Evolutionary conservation across 2,797 vertebrate genomes (phyloP), one percentile per base, ranked within the genome.

Genomic region (Brachyalestes nurse): DNA sequence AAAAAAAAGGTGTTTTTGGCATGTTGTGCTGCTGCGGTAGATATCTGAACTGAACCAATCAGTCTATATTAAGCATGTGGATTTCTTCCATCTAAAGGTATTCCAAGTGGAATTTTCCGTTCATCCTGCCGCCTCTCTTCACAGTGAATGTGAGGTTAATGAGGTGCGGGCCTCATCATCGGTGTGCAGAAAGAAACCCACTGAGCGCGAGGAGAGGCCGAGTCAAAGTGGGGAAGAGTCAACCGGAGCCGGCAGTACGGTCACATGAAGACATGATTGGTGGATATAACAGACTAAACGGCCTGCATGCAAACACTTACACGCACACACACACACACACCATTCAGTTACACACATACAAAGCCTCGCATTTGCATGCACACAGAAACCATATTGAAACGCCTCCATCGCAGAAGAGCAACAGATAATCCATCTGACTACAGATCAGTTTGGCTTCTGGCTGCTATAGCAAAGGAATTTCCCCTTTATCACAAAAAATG

Each of bases 131-230:
- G 6, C 34, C 16, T 34, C 28, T 69, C 13, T 7, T 75, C 45
- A 69, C 58, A 75, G 14, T 49, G 25, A 60, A 69, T 38, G 42
- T 6, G 62, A 70, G 49, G 58, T 76, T 71, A 75, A 70, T 75
- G 62, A 75, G 49, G 28, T 8, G 51, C 40, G 49, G 53, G 17
- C 62, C 40, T 67, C 40, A 58, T 47, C 21, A 57, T 19, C 28
- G 40, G 13, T 6, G 34, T 49, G 21, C 23, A 75, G 62, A 21
- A 66, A 21, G 25, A 13, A 9, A 17, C 4, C 6, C 17, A 16
- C 19, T 38, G 47, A 21, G 67, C 34, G 28, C 21, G 17, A 49
- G 5, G 13, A 2, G 13, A 70, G 67, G 25, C 25, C 49, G 2
- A 14, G 21, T 25, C 45, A 70, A 8, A 70, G 47, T 2, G 13